A percentile compares a stretch with the other conserved stretches of the same genome.
Conservation (phyloP, 2,113 vertebrate genomes). For the Equus quagga region DNA sequence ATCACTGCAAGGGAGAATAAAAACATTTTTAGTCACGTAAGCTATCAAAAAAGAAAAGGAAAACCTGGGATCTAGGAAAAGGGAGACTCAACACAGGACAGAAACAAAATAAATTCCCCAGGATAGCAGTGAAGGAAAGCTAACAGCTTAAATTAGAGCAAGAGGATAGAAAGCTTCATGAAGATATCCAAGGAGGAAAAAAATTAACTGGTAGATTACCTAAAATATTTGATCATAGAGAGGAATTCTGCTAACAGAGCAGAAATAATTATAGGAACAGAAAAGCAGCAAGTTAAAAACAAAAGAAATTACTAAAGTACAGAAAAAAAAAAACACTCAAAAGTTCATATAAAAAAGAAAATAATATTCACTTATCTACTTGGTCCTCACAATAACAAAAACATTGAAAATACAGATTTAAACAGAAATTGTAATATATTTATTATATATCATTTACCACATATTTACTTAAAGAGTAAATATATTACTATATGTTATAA, state of each 20-base stretch:
- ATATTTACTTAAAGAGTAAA: background rate
- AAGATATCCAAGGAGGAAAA: background rate
- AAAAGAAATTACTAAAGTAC: background rate
- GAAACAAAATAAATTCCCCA: constrained; percentile 30
- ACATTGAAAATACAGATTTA: constrained; percentile 6
- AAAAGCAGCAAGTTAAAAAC: constrained; percentile 31
- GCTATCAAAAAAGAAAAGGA: background rate
- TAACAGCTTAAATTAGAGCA: constrained; percentile 45
- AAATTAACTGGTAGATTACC: background rate
- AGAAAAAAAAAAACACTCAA: background rate
- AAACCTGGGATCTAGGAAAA: background rate
- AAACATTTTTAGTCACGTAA: background rate
- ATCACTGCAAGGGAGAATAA: background rate
- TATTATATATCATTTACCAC: background rate
- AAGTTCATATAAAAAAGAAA: constrained; percentile 17
- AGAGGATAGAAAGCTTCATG: background rate
- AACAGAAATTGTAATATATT: background rate
- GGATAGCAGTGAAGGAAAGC: constrained; percentile 11
- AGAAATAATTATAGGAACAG: background rate
- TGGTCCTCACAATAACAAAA: background rate
- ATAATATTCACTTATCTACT: background rate
- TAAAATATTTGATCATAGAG: background rate
- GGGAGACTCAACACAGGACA: background rate
- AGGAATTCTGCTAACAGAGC: background rate
- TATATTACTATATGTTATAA: background rate